phyloP scores from a whole-genome alignment of 30 jellyfish, hydroid and myxozoan species.

The Nemopilema nomurai region DNA sequence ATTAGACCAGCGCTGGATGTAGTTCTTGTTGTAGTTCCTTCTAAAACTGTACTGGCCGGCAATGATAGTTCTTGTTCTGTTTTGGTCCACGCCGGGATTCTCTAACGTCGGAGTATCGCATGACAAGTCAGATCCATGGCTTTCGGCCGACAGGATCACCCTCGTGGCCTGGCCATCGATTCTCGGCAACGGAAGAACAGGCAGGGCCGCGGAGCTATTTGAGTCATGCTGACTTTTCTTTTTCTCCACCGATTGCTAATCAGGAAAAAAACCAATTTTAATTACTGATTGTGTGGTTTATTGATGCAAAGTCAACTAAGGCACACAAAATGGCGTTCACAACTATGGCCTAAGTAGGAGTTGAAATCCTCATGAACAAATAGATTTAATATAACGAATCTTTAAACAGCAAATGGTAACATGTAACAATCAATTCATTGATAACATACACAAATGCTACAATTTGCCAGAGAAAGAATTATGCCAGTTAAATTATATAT shows the following conservation, averaged over 20 bases:
- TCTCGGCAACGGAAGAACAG: conserved; percentile 76
- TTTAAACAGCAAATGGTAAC: too few species aligned
- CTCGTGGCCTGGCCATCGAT: conserved; percentile 69
- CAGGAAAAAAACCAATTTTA: background rate
- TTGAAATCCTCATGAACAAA: too few species aligned
- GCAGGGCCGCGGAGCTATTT: conserved; percentile 16
- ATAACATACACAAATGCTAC: too few species aligned
- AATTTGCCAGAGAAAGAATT: too few species aligned
- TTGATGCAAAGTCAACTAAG: too few species aligned
- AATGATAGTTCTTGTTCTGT: conserved; percentile 68
- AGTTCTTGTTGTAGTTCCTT: conserved; percentile 59
- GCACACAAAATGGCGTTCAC: too few species aligned
- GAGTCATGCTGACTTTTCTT: background rate
- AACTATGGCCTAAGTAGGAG: too few species aligned
- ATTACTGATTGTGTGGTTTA: too few species aligned
- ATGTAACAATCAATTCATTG: too few species aligned
- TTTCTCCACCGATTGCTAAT: conserved; percentile 70
- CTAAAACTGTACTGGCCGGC: conserved; percentile 88
- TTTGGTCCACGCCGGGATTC: conserved; percentile 43
- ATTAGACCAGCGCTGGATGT: conserved; percentile 79
- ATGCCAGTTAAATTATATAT: too few species aligned
- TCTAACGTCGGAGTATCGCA: conserved; percentile 60
- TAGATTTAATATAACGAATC: too few species aligned
- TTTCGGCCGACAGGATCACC: conserved; percentile 51
- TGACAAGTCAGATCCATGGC: conserved; percentile 11